phyloP scores from a whole-genome alignment of 1,140 invertebrate species.

The Neodiprion fabricii region DNA sequence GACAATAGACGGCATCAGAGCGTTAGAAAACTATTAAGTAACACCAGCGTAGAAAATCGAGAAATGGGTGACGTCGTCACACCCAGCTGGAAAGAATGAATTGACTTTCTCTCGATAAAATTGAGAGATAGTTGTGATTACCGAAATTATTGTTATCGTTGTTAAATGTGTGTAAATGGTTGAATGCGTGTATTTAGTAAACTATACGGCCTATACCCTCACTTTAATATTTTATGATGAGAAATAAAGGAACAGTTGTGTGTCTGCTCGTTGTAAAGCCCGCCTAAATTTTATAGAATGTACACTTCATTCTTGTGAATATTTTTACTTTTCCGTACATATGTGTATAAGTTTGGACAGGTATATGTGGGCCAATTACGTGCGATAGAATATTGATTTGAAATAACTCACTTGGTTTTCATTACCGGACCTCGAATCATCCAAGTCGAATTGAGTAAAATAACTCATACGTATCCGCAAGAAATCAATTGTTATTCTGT shows the following conservation, averaged over 20 bases:
- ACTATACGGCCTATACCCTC: too few species aligned
- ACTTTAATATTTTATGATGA: not conserved
- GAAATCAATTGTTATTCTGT: not conserved
- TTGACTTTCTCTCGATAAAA: not conserved
- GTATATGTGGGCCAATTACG: not conserved
- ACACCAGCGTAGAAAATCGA: conserved; percentile 39
- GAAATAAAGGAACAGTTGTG: not conserved
- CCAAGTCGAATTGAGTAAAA: not conserved
- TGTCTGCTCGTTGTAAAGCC: not conserved
- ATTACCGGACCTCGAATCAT: not conserved
- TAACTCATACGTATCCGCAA: not conserved
- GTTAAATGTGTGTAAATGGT: not conserved
- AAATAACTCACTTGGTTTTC: not conserved
- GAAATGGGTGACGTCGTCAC: conserved; percentile 44
- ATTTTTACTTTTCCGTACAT: not conserved
- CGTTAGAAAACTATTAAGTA: conserved; percentile 45
- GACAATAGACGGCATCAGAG: conserved; percentile 40
- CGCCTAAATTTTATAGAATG: not conserved
- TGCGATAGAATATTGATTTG: not conserved
- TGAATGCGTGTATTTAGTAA: not conserved
- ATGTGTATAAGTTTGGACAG: not conserved
- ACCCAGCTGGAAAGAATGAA: conserved; percentile 33
- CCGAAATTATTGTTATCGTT: not conserved
- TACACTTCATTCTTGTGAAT: not conserved
- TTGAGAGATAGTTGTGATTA: not conserved